These are phyloP conservation scores for Apamea sordens DNA, from an alignment of 2,888 invertebrate genomes.

Conservation along the genomic window DNA sequence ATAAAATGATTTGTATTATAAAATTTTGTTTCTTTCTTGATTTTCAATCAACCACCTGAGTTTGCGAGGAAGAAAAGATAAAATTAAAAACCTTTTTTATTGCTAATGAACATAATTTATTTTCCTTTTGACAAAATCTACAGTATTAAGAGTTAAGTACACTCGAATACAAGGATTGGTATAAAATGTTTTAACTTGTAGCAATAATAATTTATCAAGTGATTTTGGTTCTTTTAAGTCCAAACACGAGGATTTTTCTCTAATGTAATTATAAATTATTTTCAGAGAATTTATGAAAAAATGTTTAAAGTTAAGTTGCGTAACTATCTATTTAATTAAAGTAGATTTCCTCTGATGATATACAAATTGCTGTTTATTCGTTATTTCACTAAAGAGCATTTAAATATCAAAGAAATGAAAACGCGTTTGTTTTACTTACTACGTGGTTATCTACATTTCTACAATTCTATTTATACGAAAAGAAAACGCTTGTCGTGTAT, in stretches of 20 bases:
- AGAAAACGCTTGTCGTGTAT: slow-evolving; percentile 69
- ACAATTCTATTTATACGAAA: slow-evolving; percentile 81
- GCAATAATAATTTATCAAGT: slow-evolving; percentile 84
- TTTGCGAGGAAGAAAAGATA: slow-evolving; percentile 34
- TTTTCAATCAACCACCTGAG: slow-evolving; percentile 13
- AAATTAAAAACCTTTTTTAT: slow-evolving; percentile 70
- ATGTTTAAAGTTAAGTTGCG: slow-evolving; percentile 52
- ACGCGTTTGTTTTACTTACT: slow-evolving; percentile 67
- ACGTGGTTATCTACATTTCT: slow-evolving; percentile 89
- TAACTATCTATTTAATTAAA: slow-evolving; percentile 57
- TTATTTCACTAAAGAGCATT: slow-evolving; percentile 51
- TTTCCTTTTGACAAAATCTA: slow-evolving; percentile 89
- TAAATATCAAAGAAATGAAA: slow-evolving; percentile 57
- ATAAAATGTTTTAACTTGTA: slow-evolving; percentile 89
- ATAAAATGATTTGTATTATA: slow-evolving; percentile 93
- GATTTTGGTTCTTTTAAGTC: slow-evolving; percentile 87
- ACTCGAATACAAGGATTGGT: slow-evolving; percentile 90
- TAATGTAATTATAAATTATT: slow-evolving; percentile 67
- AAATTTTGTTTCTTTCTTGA: slow-evolving; percentile 72
- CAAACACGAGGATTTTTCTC: slow-evolving; percentile 82
- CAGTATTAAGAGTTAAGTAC: slow-evolving; percentile 89
- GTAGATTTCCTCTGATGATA: slow-evolving; percentile 44
- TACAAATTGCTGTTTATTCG: slow-evolving; percentile 49
- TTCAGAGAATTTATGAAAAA: slow-evolving; percentile 62
- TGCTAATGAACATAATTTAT: slow-evolving; percentile 89